Evolutionary conservation across 2,797 vertebrate species (phyloP).

Genomic region (Microctenopoma lineatum): DNA sequence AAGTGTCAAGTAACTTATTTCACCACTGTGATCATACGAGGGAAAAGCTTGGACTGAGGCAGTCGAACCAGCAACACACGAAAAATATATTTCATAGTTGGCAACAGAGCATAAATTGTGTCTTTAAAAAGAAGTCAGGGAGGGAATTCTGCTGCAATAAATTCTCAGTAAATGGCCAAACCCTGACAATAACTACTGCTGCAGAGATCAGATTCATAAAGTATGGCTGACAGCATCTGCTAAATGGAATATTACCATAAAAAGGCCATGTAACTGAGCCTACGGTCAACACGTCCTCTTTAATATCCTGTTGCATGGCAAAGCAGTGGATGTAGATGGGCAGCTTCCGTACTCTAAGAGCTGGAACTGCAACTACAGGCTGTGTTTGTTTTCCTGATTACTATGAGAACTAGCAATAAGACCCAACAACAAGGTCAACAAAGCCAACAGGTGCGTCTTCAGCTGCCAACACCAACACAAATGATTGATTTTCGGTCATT

Average conservation of each 20-base stretch:
- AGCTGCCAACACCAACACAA: constrained; percentile 21
- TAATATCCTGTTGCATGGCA: constrained; percentile 45
- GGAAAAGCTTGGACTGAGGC: not conserved
- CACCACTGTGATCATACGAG: not conserved
- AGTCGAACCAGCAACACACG: not conserved
- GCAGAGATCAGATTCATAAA: constrained; percentile 8
- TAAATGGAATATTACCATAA: constrained; percentile 28
- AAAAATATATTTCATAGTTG: not conserved
- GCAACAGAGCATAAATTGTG: not conserved
- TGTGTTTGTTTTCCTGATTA: constrained; percentile 18
- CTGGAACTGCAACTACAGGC: constrained; percentile 4
- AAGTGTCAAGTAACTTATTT: not conserved
- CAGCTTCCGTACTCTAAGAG: constrained; percentile 2
- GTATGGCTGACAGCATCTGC: constrained; percentile 34
- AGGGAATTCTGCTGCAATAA: not conserved
- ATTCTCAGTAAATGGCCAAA: not conserved
- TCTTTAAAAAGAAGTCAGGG: not conserved
- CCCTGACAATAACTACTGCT: constrained; percentile 6
- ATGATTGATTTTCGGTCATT: constrained; percentile 45
- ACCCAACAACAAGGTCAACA: constrained; percentile 30
- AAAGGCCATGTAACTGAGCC: constrained; percentile 37
- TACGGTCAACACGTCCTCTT: constrained; percentile 42
- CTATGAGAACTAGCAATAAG: constrained; percentile 17
- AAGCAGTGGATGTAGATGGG: constrained; percentile 10
- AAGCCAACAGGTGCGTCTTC: constrained; percentile 2